Evolutionary conservation across 2,888 invertebrate species (phyloP).

Genomic region (Trachelus troglodyta): DNA sequence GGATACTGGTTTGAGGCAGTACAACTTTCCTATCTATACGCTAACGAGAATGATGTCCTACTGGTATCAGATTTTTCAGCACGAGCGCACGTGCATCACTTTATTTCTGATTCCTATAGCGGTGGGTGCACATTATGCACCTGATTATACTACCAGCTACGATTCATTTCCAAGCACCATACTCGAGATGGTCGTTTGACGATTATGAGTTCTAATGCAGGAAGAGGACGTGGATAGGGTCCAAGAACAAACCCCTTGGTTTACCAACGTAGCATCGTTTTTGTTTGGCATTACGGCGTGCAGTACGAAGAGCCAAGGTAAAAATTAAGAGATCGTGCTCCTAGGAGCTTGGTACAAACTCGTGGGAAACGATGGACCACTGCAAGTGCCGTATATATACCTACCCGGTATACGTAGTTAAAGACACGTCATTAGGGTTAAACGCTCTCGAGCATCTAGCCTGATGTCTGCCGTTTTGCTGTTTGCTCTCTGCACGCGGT

Average conservation of each 20-base stretch:
- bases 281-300: constrained; percentile 9
- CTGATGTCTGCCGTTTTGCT: constrained; percentile 43
- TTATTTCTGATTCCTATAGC: neutral
- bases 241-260: neutral
- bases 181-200: neutral
- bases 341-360: constrained; percentile 33
- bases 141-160: neutral
- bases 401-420: constrained; percentile 59
- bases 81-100: neutral
- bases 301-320: constrained; percentile 27
- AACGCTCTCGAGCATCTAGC: constrained; percentile 45
- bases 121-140: neutral
- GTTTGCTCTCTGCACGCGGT: constrained; percentile 10
- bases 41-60: neutral
- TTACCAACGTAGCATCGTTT: neutral
- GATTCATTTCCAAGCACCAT: neutral
- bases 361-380: constrained; percentile 63
- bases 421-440: constrained; percentile 66
- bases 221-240: neutral
- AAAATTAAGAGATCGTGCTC: constrained; percentile 55
- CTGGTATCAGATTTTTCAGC: neutral
- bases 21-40: neutral
- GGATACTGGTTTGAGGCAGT: neutral
- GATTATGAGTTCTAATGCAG: neutral
- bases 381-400: constrained; percentile 26